Conservation (phyloP, 2,888 invertebrate species). For the Allacma fusca region DNA sequence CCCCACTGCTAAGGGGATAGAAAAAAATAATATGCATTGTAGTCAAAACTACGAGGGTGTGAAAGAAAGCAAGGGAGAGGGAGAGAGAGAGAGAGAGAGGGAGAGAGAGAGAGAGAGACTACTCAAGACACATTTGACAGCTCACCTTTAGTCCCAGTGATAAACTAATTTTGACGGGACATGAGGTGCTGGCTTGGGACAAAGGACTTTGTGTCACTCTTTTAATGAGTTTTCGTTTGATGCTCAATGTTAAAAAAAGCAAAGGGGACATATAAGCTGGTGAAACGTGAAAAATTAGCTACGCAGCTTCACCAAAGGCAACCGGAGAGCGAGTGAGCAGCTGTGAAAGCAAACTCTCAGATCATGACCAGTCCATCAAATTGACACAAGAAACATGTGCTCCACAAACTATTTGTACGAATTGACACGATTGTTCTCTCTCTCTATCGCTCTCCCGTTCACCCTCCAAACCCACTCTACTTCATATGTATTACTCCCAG, state of each 20-base stretch:
- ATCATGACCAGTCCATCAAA: slow-evolving; percentile 57
- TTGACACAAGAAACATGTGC: slow-evolving; percentile 54
- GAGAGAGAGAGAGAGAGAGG: too few species aligned
- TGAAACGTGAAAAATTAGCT: slow-evolving; percentile 49
- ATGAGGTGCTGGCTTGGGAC: slow-evolving; percentile 37
- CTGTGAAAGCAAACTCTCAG: slow-evolving; percentile 46
- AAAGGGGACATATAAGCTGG: background rate
- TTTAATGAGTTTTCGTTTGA: slow-evolving; percentile 44
- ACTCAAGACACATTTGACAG: slow-evolving; percentile 36
- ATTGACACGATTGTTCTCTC: slow-evolving; percentile 50
- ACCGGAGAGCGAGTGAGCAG: slow-evolving; percentile 38
- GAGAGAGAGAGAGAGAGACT: too few species aligned
- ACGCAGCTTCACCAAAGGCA: slow-evolving; percentile 15
- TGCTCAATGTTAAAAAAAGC: slow-evolving; percentile 6
- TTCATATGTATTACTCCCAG: background rate
- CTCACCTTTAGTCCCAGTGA: slow-evolving; percentile 35
- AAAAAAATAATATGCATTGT: slow-evolving; percentile 9
- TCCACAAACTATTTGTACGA: slow-evolving; percentile 49
- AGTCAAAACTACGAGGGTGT: slow-evolving; percentile 13
- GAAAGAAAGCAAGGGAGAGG: slow-evolving; percentile 5
- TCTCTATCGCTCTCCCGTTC: slow-evolving; percentile 11
- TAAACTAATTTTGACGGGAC: slow-evolving; percentile 38
- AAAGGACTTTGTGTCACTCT: slow-evolving; percentile 37
- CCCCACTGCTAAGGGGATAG: too few species aligned
- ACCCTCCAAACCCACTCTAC: slow-evolving; percentile 1